Evolutionary conservation across 2,113 vertebrate species (phyloP).

Genomic region (Colinus virginianus): DNA sequence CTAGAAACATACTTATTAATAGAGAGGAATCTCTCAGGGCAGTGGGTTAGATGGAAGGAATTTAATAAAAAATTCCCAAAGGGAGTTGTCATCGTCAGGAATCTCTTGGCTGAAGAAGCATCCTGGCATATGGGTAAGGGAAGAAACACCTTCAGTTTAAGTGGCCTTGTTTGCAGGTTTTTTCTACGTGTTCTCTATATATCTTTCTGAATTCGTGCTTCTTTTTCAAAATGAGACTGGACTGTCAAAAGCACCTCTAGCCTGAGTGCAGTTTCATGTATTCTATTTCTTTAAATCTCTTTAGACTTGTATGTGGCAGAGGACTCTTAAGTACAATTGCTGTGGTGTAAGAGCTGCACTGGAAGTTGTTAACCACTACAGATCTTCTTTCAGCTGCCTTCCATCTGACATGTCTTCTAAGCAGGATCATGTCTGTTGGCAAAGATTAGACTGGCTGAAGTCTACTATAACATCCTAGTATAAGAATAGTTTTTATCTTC

Average conservation of each 20-base stretch:
- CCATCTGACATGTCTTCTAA: neutral
- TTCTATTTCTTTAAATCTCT: neutral
- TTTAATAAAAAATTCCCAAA: neutral
- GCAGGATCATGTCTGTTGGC: neutral
- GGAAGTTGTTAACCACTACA: neutral
- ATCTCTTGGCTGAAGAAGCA: neutral
- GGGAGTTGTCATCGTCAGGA: neutral
- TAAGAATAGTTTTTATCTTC: neutral
- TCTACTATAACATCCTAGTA: neutral
- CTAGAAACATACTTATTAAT: neutral
- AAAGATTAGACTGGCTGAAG: neutral
- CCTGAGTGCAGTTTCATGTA: neutral
- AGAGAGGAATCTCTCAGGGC: neutral
- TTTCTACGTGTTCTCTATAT: neutral
- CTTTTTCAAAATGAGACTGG: neutral
- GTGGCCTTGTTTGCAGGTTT: neutral
- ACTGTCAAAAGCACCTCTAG: neutral
- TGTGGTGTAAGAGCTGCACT: neutral
- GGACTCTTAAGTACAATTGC: accelerated
- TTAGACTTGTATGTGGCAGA: neutral
- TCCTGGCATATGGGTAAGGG: accelerated
- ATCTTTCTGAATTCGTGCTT: neutral
- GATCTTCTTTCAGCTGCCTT: neutral
- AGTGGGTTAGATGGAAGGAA: neutral
- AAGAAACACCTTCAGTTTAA: neutral